Evolutionary conservation across 2,888 invertebrate species (phyloP).

Genomic region (Phragmatobia fuliginosa): DNA sequence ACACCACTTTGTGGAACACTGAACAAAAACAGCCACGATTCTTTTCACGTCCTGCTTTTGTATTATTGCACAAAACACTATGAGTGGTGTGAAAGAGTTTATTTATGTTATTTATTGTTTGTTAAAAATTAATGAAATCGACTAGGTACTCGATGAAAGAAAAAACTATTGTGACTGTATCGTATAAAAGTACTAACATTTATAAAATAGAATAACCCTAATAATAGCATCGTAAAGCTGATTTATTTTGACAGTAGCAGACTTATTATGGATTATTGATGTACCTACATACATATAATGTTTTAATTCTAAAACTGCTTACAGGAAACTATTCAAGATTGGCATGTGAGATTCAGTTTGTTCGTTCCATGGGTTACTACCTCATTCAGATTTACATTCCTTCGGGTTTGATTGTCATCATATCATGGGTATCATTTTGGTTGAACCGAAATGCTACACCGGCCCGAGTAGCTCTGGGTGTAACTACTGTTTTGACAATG

Average conservation of each 20-base stretch:
- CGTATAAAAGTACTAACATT: conserved; percentile 14
- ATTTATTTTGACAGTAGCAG: conserved; percentile 2
- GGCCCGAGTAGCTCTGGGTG: conserved; percentile 96
- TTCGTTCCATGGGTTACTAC: conserved; percentile 99
- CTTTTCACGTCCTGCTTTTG: conserved; percentile 85
- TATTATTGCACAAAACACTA: conserved; percentile 83
- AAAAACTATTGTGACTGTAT: conserved; percentile 20
- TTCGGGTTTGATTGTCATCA: conserved; percentile 98
- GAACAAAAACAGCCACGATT: conserved; percentile 82
- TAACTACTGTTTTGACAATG: conserved; percentile 98
- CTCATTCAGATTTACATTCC: conserved; percentile 99
- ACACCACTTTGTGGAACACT: conserved; percentile 79
- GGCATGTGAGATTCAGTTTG: conserved; percentile 98
- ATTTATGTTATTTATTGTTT: conserved; percentile 51
- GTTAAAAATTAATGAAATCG: conserved; percentile 26
- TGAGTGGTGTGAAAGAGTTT: conserved; percentile 75
- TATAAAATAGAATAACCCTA: conserved; percentile 14
- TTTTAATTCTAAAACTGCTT: conserved; percentile 42
- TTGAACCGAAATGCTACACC: conserved; percentile 97
- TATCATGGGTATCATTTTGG: conserved; percentile 99
- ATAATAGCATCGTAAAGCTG: conserved; percentile 4
- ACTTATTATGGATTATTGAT: background rate
- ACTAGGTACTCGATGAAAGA: conserved; percentile 1
- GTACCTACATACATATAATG: background rate
- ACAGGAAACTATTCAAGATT: conserved; percentile 98